Conservation (phyloP, 2,797 vertebrate genomes). For the Glyptemys insculpta region DNA sequence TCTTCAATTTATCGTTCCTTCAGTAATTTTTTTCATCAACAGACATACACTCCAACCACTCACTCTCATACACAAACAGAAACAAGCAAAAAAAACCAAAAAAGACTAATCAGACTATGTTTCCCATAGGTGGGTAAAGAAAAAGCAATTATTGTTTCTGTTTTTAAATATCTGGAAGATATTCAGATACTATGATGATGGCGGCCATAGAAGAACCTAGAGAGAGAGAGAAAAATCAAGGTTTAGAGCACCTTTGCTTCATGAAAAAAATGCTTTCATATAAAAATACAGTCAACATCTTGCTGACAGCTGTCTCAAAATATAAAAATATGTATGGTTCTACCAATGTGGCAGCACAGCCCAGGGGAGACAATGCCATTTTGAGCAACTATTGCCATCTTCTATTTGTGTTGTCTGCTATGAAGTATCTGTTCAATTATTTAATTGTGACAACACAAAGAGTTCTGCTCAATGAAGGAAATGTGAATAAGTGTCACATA, state of each 20-base stretch:
- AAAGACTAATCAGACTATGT: not conserved
- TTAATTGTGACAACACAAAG: constrained; percentile 9
- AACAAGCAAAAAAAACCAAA: not conserved
- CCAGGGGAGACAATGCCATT: constrained; percentile 54
- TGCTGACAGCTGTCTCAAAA: constrained; percentile 37
- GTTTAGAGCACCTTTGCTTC: not conserved
- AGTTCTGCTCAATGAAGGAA: not conserved
- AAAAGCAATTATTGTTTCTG: not conserved
- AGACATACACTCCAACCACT: not conserved
- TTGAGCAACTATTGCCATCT: not conserved
- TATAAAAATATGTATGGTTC: constrained; percentile 57
- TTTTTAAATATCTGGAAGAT: not conserved
- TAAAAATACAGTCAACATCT: constrained; percentile 4
- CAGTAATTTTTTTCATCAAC: not conserved
- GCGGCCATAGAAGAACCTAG: not conserved
- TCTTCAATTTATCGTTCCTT: not conserved
- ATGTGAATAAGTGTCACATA: not conserved
- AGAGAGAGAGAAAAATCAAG: not conserved
- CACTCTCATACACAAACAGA: constrained; percentile 25
- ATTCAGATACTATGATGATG: not conserved
- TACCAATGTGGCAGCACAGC: not conserved
- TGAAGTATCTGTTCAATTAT: constrained; percentile 10
- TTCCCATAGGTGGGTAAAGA: not conserved
- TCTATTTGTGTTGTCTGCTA: not conserved
- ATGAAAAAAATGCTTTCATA: not conserved